Evolutionary conservation across 2,113 vertebrate genomes (phyloP), one percentile per base, ranked within the genome.

Genomic region (Cephalopterus ornatus): DNA sequence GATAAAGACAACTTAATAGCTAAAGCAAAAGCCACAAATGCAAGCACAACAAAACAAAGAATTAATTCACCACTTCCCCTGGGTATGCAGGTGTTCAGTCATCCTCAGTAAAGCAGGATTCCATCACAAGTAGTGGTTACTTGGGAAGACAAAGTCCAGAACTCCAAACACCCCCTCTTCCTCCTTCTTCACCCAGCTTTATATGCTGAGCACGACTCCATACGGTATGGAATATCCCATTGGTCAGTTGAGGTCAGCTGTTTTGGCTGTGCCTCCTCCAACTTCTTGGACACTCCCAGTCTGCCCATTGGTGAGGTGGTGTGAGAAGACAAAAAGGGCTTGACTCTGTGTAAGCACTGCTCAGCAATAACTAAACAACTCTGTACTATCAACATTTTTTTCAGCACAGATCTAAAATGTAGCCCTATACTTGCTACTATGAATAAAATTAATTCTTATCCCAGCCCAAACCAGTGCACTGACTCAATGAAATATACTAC

Each of bases 121-220:
- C n/a, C 32, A 33, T 59, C 32, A 42, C 1, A 2, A 0, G 0
- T 20, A 30, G 32, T 0, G 0, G 20, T 76, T 32, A 53, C 53
- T 59, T 30, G 22, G 42, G 39, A 88, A 85, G 24, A n/a, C 32
- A 63, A 65, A 82, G 0, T 2, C 12, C 4, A 6, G 46, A 14
- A 68, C 15, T 53, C 9, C 1, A 1, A 49, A 44, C 2, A 9
- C 6, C 1, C 3, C 4, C 47, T n/a, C 5, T 88, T 62, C 5
- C 35, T 53, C 16, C 8, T 62, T 3, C 6, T 82, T 70, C 3
- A 32, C 37, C 16, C 22, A 58, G 27, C 37, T 80, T 61, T 52
- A 18, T 13, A 22, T 10, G 9, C 14, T 81, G 16, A 63, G 18
- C 37, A 27, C 33, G 14, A 44, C 1, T 0, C 9, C 10, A 33